Evolutionary conservation across 2,888 invertebrate genomes (phyloP).

Genomic region (Sinohyriopsis cumingii): DNA sequence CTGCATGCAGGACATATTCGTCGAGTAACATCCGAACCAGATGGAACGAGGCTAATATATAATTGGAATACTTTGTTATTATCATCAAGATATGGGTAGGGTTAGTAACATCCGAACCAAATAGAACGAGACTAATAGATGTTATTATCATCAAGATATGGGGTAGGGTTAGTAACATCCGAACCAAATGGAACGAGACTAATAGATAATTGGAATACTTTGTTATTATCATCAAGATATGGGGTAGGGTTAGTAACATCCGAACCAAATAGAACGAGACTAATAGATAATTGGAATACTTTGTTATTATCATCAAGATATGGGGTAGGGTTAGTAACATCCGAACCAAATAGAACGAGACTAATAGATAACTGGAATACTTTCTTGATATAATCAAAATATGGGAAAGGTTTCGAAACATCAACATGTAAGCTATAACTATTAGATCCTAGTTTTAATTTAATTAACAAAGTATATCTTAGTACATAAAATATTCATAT

Average conservation of each 20-base stretch:
- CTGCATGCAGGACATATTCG: constrained; percentile 71
- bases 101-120: background rate
- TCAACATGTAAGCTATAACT: constrained; percentile 19
- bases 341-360: constrained; percentile 70
- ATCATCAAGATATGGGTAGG: background rate
- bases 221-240: background rate
- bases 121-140: background rate
- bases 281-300: too few species aligned
- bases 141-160: too few species aligned
- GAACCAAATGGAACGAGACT: constrained; percentile 71
- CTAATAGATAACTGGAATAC: constrained; percentile 39
- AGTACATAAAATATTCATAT: too few species aligned
- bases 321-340: constrained; percentile 52
- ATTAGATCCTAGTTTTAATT: too few species aligned
- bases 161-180: constrained; percentile 56
- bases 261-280: background rate
- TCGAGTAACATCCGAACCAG: constrained; percentile 70
- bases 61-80: background rate
- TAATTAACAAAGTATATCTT: too few species aligned
- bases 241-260: background rate
- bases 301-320: too few species aligned
- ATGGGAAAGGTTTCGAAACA: constrained; percentile 49
- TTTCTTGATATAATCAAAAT: background rate
- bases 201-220: constrained; percentile 10
- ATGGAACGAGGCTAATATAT: constrained; percentile 68